phyloP scores from a whole-genome alignment of 2,888 invertebrate genomes.

The Resseliella maxima region DNA sequence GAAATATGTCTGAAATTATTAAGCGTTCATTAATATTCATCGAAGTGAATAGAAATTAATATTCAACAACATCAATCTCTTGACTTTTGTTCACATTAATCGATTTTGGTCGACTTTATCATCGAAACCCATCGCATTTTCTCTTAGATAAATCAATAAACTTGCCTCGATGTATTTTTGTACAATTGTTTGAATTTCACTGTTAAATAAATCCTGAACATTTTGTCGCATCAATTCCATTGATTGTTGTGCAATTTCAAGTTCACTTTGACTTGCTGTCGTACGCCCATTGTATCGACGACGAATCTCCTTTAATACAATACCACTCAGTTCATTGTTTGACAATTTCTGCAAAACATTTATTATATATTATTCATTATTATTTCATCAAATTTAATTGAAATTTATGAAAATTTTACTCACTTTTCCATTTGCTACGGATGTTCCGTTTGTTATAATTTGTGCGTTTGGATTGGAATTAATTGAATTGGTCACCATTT shows the following conservation, averaged over 20 bases:
- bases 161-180: slow-evolving; percentile 72
- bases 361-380: background rate
- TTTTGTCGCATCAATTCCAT: slow-evolving; percentile 73
- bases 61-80: too few relatives aligned
- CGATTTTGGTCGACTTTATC: too few relatives aligned
- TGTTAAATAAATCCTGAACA: slow-evolving; percentile 72
- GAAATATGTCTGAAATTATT: slow-evolving; percentile 70
- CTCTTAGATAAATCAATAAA: background rate
- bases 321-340: slow-evolving; percentile 60
- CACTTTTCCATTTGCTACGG: background rate
- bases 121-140: too few relatives aligned
- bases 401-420: background rate
- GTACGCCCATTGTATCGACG: slow-evolving; percentile 63
- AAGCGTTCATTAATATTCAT: background rate
- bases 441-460: background rate
- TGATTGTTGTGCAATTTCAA: slow-evolving; percentile 68
- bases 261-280: slow-evolving; percentile 61
- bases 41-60: too few relatives aligned
- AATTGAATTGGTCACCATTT: slow-evolving; percentile 62
- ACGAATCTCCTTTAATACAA: slow-evolving; percentile 64
- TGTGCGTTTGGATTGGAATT: background rate
- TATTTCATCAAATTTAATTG: background rate
- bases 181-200: slow-evolving; percentile 72
- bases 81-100: too few relatives aligned
- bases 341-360: background rate